Percentiles rank a stretch among this genome's conserved stretches.
Evolutionary conservation across 2,888 invertebrate species (phyloP).

Genomic region (Tachina grossa): DNA sequence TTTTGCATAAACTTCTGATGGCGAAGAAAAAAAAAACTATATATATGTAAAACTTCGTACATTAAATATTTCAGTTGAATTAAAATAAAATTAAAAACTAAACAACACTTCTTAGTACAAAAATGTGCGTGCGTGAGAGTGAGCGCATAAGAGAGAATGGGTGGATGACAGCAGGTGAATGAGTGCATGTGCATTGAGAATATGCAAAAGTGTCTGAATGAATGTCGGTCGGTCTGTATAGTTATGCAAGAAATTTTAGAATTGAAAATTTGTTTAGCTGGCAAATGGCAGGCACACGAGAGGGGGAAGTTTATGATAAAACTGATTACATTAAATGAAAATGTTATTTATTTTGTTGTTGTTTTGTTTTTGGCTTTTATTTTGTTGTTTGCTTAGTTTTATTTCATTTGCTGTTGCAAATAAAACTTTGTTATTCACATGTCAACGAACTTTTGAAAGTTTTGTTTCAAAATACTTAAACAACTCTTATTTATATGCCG

Average conservation of each 20-base stretch:
- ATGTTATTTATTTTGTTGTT: slow-evolving; percentile 53
- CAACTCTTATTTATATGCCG: neutral
- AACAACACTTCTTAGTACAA: slow-evolving; percentile 45
- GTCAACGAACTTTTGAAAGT: slow-evolving; percentile 60
- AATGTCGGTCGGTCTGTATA: neutral
- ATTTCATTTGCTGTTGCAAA: slow-evolving; percentile 43
- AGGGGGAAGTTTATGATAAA: slow-evolving; percentile 53
- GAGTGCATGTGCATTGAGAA: neutral
- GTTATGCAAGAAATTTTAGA: slow-evolving; percentile 48
- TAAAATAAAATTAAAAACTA: slow-evolving; percentile 59
- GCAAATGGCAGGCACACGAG: slow-evolving; percentile 24
- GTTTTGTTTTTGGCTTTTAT: slow-evolving; percentile 21
- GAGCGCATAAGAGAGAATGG: neutral
- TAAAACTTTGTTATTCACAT: slow-evolving; percentile 49
- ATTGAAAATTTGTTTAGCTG: slow-evolving; percentile 58
- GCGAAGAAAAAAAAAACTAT: neutral
- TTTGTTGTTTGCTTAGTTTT: slow-evolving; percentile 32
- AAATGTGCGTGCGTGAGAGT: neutral
- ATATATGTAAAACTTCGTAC: slow-evolving; percentile 23
- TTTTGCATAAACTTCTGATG: slow-evolving; percentile 39
- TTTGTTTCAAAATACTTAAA: slow-evolving; percentile 20
- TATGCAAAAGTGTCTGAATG: neutral
- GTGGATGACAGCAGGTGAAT: slow-evolving; percentile 3
- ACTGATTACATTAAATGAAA: slow-evolving; percentile 60
- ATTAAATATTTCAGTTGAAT: slow-evolving; percentile 56